phyloP scores from a whole-genome alignment of 2,113 vertebrate species.

The Maccullochella peelii region DNA sequence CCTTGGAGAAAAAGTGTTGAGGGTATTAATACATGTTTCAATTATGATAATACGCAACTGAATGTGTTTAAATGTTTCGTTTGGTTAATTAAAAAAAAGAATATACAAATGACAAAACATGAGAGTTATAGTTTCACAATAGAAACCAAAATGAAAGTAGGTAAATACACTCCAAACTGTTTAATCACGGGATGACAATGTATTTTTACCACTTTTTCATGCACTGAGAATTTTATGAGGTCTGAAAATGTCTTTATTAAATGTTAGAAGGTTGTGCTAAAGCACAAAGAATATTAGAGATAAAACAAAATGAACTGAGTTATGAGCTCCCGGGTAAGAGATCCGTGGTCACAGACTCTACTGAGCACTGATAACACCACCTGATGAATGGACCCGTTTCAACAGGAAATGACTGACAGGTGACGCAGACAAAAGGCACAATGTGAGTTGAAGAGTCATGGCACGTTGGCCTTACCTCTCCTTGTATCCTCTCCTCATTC shows the following conservation, averaged over 20 bases:
- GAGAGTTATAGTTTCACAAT: background rate
- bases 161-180: background rate
- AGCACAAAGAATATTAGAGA: constrained; percentile 41
- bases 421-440: constrained; percentile 22
- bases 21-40: background rate
- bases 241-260: constrained; percentile 35
- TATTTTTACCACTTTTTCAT: constrained; percentile 30
- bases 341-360: constrained; percentile 5
- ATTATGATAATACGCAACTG: background rate
- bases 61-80: constrained; percentile 7
- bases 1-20: background rate
- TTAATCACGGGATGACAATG: constrained; percentile 4
- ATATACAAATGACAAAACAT: constrained; percentile 8
- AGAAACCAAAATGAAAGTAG: background rate
- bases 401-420: constrained; percentile 56
- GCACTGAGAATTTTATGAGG: constrained; percentile 38
- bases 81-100: background rate
- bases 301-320: constrained; percentile 49
- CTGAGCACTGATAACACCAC: constrained; percentile 12
- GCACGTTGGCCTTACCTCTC: constrained; percentile 89
- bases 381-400: constrained; percentile 34
- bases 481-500: constrained; percentile 99
- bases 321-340: constrained; percentile 38
- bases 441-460: constrained; percentile 18
- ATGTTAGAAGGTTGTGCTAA: constrained; percentile 34